Percentiles rank a stretch among this genome's conserved stretches.
These are phyloP conservation scores for Melanitta fusca DNA, from an alignment of 2,797 vertebrate genomes.

Conservation along the genomic window DNA sequence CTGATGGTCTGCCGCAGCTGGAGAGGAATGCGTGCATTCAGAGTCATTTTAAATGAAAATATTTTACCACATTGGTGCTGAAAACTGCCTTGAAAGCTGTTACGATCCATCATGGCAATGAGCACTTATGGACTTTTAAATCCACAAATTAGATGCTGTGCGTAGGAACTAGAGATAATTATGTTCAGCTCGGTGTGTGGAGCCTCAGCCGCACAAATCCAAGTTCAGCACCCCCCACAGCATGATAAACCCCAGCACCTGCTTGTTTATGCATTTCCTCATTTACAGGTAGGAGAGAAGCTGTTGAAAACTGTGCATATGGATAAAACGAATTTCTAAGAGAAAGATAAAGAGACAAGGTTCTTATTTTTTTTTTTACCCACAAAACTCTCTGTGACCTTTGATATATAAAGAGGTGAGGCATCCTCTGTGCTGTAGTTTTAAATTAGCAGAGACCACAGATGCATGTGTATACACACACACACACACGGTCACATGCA, in stretches of 20 bases:
- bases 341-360: neutral
- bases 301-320: neutral
- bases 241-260: neutral
- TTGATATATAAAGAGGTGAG: neutral
- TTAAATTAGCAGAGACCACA: constrained; percentile 13
- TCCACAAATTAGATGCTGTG: constrained; percentile 33
- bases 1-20: constrained; percentile 3
- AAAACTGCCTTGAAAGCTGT: constrained; percentile 54
- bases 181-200: neutral
- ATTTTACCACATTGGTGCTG: constrained; percentile 4
- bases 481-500: neutral
- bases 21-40: constrained; percentile 7
- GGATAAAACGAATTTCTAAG: neutral
- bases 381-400: neutral
- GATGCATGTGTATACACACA: fast-evolving
- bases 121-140: constrained; percentile 40
- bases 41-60: constrained; percentile 60
- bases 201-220: neutral
- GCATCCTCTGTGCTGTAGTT: neutral
- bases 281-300: neutral
- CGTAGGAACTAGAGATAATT: constrained; percentile 16
- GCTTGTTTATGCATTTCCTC: neutral
- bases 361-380: neutral
- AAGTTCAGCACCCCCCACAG: neutral
- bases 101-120: constrained; percentile 50